These are phyloP conservation scores for Catharus bicknelli DNA, from an alignment of 2,113 vertebrate species.

Conservation along the genomic window DNA sequence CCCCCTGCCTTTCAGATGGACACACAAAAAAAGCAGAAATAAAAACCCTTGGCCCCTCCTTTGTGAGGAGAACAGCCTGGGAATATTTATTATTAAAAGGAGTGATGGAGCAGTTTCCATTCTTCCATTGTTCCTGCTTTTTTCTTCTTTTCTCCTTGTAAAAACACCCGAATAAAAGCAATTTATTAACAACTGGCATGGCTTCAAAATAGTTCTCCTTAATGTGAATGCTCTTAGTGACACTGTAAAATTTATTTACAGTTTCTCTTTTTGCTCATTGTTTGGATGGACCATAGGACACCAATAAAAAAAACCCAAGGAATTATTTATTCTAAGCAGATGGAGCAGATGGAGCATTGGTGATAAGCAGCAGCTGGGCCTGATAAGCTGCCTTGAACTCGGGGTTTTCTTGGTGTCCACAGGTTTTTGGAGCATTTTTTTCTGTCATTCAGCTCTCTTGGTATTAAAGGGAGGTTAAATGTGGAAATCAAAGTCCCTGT, in stretches of 20 bases:
- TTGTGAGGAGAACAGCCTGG: conserved; percentile 34
- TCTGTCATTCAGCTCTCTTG: background rate
- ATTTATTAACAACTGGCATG: conserved; percentile 59
- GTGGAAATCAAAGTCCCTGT: background rate
- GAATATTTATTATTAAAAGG: conserved; percentile 49
- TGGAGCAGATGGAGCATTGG: conserved; percentile 4
- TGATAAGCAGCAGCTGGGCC: background rate
- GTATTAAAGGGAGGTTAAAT: background rate
- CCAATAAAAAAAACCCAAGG: background rate
- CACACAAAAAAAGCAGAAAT: background rate
- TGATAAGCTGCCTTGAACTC: conserved; percentile 8
- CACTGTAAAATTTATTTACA: conserved; percentile 54
- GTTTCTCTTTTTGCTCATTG: conserved; percentile 51
- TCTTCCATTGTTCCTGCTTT: conserved; percentile 7
- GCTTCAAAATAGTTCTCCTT: conserved; percentile 54
- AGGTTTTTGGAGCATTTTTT: background rate
- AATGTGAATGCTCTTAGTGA: conserved; percentile 51
- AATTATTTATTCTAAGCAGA: conserved; percentile 46
- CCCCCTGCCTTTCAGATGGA: conserved; percentile 31
- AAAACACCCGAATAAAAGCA: conserved; percentile 57
- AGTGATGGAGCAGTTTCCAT: conserved; percentile 28
- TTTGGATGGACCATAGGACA: conserved; percentile 40
- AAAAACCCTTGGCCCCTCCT: background rate
- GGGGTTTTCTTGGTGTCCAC: background rate
- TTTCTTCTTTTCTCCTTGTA: background rate